Evolutionary conservation across 2,113 vertebrate species (phyloP), one percentile per base, ranked within the genome.

Genomic region (Nothoprocta pentlandii): DNA sequence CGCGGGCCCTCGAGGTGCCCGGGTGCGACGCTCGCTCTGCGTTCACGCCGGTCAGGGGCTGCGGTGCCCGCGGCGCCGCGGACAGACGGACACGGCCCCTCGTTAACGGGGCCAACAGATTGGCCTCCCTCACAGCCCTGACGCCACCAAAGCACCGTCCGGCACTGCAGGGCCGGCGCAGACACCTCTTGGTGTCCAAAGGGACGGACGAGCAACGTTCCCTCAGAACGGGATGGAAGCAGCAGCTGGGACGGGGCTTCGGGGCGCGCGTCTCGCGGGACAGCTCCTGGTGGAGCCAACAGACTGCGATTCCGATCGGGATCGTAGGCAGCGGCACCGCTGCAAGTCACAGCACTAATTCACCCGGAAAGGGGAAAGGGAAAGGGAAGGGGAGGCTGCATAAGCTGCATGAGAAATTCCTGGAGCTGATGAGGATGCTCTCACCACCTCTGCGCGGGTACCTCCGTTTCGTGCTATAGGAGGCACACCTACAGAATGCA

Each of bases 81-180:
- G 46, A 47, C 46, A 47, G 46, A 47, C 46, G 46, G 46, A 47
- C 46, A 19, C 46, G 49, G 36, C 36, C 36, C 36, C 36, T 39
- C 36, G 36, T 39, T 39, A 39, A 39, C 36, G 36, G 36, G 36
- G 36, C 36, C 36, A 39, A 44, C 42, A 49, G 34, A 34, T 34
- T 34, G 34, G 34, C 34, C 34, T 34, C 34, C 34, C 34, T 34
- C 34, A 47, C 20, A 49, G 22, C 47, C 47, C 47, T 10, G 20
- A 49, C 47, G 8, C 47, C 20, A 22, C 5, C 20, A 49, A 22
- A 49, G 47, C 20, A 22, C 9, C 47, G 47, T 49, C 47, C 46
- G 84, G 85, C 80, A 64, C 80, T 71, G 85, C 15, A 68, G 87
- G 84, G 85, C 84, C 19, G 62, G 41, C 77, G 77, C 58, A 86